phyloP scores from a whole-genome alignment of 1,140 invertebrate genomes.

The Ditylenchus dipsaci region DNA sequence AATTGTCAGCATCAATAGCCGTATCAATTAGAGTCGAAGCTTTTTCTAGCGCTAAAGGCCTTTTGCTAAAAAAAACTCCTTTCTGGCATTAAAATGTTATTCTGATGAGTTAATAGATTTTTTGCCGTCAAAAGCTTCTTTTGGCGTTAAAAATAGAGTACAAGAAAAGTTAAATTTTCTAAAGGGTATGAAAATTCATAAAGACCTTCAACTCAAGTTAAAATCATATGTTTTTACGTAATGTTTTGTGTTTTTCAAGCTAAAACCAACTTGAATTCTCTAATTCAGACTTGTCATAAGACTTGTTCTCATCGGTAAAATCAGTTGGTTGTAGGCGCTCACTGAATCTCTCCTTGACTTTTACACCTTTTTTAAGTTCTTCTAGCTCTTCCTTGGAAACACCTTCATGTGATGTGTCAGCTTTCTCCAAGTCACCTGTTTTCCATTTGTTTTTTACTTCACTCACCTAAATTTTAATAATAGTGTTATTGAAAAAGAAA shows the following conservation, averaged over 20 bases:
- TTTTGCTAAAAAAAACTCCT: too few species aligned
- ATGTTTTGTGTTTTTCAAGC: background rate
- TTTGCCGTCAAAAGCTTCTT: too few species aligned
- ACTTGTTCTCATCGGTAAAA: slow-evolving; percentile 25
- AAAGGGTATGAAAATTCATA: too few species aligned
- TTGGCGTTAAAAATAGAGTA: too few species aligned
- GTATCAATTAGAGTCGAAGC: too few species aligned
- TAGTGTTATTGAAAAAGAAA: slow-evolving; percentile 6
- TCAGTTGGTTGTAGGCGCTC: slow-evolving; percentile 20
- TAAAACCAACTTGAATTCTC: slow-evolving; percentile 33
- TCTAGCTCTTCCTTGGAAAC: slow-evolving; percentile 49
- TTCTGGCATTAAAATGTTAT: too few species aligned
- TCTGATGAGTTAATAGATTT: too few species aligned
- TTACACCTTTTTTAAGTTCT: slow-evolving; percentile 42
- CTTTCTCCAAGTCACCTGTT: slow-evolving; percentile 55
- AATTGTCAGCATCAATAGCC: too few species aligned
- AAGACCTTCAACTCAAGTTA: too few species aligned
- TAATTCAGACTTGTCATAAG: slow-evolving; percentile 39
- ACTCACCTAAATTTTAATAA: slow-evolving; percentile 35
- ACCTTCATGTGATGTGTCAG: slow-evolving; percentile 41
- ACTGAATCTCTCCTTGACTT: slow-evolving; percentile 30
- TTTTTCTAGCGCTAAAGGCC: too few species aligned
- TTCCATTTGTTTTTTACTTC: slow-evolving; percentile 58
- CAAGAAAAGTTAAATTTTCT: too few species aligned
- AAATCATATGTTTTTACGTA: background rate